A percentile compares a stretch with the other conserved stretches of the same genome.
Conservation (phyloP, 2,113 vertebrate genomes). For the Butastur rufipennis region DNA sequence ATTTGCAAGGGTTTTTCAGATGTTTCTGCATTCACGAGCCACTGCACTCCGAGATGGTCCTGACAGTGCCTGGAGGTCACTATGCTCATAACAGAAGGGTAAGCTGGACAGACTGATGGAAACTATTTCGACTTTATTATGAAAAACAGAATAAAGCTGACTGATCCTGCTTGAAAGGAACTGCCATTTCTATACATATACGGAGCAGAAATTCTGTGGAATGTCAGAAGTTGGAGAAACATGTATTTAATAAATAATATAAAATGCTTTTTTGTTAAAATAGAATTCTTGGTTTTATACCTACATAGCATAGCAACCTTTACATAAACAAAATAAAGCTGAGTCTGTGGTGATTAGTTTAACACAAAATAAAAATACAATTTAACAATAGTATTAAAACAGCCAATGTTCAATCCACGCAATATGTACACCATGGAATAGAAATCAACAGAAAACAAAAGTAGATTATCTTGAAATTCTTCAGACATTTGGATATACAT, state of each 20-base stretch:
- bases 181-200: constrained; percentile 7
- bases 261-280: constrained; percentile 74
- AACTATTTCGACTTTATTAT: neutral
- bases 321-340: constrained; percentile 69
- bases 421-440: constrained; percentile 61
- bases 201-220: constrained; percentile 57
- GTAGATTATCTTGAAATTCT: constrained; percentile 16
- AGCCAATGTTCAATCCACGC: constrained; percentile 44
- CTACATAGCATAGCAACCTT: constrained; percentile 61
- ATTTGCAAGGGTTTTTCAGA: neutral
- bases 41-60: neutral
- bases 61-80: neutral
- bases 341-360: constrained; percentile 61
- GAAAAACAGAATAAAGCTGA: constrained; percentile 71
- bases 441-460: constrained; percentile 45
- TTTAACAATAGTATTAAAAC: constrained; percentile 59
- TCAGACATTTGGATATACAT: constrained; percentile 29
- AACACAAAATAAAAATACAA: constrained; percentile 71
- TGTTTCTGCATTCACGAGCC: neutral
- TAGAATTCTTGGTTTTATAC: constrained; percentile 68
- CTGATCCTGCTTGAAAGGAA: constrained; percentile 36
- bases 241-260: constrained; percentile 77
- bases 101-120: neutral
- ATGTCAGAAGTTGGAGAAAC: constrained; percentile 65
- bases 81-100: neutral